Percentiles rank a stretch among this genome's conserved stretches.
Evolutionary conservation across 2,113 vertebrate genomes (phyloP).

Genomic region (Caranx melampygus): DNA sequence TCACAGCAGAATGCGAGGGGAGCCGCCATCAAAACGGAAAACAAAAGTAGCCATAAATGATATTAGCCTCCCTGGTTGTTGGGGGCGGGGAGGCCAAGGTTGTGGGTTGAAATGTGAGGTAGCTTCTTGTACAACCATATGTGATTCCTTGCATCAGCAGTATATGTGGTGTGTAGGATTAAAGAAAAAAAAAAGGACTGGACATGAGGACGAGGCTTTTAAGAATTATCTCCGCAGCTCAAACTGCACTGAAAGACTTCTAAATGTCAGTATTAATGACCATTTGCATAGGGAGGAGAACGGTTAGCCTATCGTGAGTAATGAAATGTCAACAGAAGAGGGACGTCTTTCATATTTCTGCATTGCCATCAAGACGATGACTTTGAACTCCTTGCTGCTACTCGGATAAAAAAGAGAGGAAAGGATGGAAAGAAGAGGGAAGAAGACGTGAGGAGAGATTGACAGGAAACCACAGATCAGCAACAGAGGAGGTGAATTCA

Average conservation of each 20-base stretch:
- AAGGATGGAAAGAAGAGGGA: not conserved
- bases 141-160: not conserved
- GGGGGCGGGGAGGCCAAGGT: conserved; percentile 9
- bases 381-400: conserved; percentile 42
- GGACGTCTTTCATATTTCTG: conserved; percentile 38
- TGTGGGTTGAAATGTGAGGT: not conserved
- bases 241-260: conserved; percentile 35
- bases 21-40: conserved; percentile 28
- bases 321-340: conserved; percentile 74
- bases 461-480: conserved; percentile 23
- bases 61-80: conserved; percentile 32
- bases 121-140: not conserved
- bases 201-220: conserved; percentile 29
- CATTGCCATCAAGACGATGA: conserved; percentile 20
- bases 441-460: conserved; percentile 7
- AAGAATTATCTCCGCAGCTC: conserved; percentile 53
- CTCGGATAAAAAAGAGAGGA: conserved; percentile 17
- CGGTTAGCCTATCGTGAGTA: conserved; percentile 56
- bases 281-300: conserved; percentile 66
- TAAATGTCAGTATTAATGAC: conserved; percentile 75
- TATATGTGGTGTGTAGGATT: not conserved
- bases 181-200: conserved; percentile 15
- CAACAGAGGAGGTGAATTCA: conserved; percentile 19
- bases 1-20: conserved; percentile 24
- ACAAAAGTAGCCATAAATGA: conserved; percentile 38